Evolutionary conservation across 2,113 vertebrate species (phyloP).

Genomic region (Oreotragus oreotragus): DNA sequence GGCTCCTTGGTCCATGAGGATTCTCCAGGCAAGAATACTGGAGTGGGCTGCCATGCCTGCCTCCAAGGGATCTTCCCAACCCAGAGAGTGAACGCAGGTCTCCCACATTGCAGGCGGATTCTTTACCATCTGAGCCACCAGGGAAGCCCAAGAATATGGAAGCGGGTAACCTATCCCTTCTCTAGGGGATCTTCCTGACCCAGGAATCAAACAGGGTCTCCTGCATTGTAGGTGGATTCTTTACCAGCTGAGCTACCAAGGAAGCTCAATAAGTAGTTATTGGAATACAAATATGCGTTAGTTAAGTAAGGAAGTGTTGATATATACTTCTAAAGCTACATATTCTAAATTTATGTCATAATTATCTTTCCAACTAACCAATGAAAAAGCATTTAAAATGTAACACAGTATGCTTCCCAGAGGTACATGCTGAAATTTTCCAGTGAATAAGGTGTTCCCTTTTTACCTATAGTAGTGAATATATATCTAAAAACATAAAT

Average conservation of each 20-base stretch:
- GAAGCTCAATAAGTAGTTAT: neutral
- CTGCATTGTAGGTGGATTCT: neutral
- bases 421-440: neutral
- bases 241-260: neutral
- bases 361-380: neutral
- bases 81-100: neutral
- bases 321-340: conserved; percentile 1
- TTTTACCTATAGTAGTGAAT: neutral
- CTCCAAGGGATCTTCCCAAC: neutral
- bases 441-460: neutral
- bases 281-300: neutral
- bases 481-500: neutral
- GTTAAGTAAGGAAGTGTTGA: neutral
- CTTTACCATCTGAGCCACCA: neutral
- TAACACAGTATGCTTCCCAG: neutral
- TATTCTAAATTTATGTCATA: neutral
- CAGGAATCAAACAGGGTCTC: neutral
- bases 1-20: neutral
- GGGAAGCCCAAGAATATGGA: neutral
- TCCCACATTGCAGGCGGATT: neutral
- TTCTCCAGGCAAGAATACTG: neutral
- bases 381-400: neutral
- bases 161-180: neutral
- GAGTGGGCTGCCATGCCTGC: neutral
- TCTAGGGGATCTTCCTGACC: neutral